Evolutionary conservation across 30 jellyfish, hydroid and myxozoan genomes (phyloP), one percentile per base, ranked within the genome.

Genomic region (Sanderia malayensis): DNA sequence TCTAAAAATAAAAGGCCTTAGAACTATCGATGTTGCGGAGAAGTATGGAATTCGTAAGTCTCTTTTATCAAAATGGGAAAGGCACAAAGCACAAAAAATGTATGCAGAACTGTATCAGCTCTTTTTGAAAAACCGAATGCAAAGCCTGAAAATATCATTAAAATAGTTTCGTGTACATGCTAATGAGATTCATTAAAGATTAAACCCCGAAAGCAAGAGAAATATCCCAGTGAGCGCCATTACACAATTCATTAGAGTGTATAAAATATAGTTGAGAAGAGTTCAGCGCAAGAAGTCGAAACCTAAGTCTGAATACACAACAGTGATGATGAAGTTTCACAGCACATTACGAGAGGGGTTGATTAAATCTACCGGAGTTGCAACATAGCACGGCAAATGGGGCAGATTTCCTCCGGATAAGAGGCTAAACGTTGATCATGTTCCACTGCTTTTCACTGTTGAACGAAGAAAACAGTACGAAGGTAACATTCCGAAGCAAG

Each of bases 351-450:
- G 86, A 9, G 86, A 74, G 41, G 28, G 46, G 32, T 33, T 74
- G 70, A 34, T 74, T 24, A 74, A 74, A 44, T 10, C 86, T 27
- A 61, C 25, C n/a, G 8, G 31, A 25, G 46, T 19, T 21, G 44
- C 69, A 25, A 25, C 82, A 24, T 74, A 58, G 34, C 83, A 74
- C 62, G 18, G 21, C 20, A 74, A 74, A 46, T 74, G 82, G 64
- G 83, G 86, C 11, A 57, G 86, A 17, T 74, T 74, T 33, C 70
- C 37, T 17, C 86, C 88, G 31, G 44, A 31, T 2, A 13, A 24
- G 31, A 76, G 88, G 65, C 44, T 33, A 24, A 76, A 76, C 52
- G 88, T 76, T 10, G 88, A 76, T 61, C 84, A 76, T 61, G 46
- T 64, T 8, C 88, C 88, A 76, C 71, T 76, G 18, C 85, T 74